Evolutionary conservation across 2,797 vertebrate genomes (phyloP), one percentile per base, ranked within the genome.

Genomic region (Sebastes steindachneri): DNA sequence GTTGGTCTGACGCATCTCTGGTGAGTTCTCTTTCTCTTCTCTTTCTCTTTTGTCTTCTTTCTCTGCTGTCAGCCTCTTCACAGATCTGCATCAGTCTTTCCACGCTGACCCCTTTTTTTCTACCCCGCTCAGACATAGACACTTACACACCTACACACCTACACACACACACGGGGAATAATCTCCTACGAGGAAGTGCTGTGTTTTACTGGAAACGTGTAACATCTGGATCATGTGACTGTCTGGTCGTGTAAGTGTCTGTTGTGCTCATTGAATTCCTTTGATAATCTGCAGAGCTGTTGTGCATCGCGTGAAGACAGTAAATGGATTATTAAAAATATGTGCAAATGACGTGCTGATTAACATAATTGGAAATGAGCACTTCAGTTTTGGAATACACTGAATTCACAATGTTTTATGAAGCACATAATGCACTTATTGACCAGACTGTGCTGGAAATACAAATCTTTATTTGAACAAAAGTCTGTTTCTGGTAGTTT

Each of bases 21-120:
- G 28, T 29, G 6, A 45, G 23, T 12, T 60, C 10, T 79, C 33
- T 55, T 60, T 66, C 41, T 62, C 21, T 19, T 75, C 31, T 57
- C 53, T 45, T 33, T 31, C 11, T 26, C 53, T 57, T 76, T 21
- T 17, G n/a, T 48, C n/a, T 65, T 25, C 9, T n/a, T 68, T 76
- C 53, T 75, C 33, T 1, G 26, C 48, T 29, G 25, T 60, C 64
- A 48, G 63, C 71, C 73, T 54, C 63, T 82, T 68, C 54, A 14
- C 82, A 74, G 74, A 83, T 70, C 72, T 72, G 58, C 88, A 84
- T 89, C 84, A 90, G 45, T 79, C 54, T 92, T 90, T 91, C 86
- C 88, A 86, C 73, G 19, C 80, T 79, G 81, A 82, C 70, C 70
- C 86, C 78, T 64, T 67, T 67, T 84, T 85, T 37, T 14, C 11